Evolutionary conservation across 2,797 vertebrate genomes (phyloP).

Genomic region (Chaetodon trifasciatus): DNA sequence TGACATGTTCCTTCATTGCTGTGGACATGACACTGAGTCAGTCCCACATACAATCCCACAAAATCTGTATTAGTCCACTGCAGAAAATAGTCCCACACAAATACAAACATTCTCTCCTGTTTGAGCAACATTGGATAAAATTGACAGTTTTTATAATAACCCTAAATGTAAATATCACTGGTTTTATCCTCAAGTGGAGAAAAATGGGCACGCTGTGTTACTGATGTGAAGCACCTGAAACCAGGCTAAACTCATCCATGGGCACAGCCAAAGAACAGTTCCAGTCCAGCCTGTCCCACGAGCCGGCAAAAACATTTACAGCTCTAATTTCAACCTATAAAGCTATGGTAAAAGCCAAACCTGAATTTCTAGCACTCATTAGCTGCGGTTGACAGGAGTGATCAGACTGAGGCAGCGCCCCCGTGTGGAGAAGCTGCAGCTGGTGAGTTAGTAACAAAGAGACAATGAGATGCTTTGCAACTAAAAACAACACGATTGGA

Average conservation of each 20-base stretch:
- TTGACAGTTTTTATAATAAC: neutral
- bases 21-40: neutral
- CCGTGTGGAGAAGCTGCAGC: neutral
- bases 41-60: neutral
- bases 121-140: neutral
- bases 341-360: neutral
- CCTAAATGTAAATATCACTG: too few relatives aligned
- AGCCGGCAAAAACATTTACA: neutral
- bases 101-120: neutral
- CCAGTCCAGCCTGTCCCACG: neutral
- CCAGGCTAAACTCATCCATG: neutral
- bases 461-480: neutral
- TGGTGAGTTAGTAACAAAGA: neutral
- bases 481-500: neutral
- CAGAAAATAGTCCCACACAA: neutral
- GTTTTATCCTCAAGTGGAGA: neutral
- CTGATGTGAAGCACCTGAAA: neutral
- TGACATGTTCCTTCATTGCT: neutral
- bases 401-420: neutral
- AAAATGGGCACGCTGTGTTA: neutral
- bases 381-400: neutral
- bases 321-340: neutral
- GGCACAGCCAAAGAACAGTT: neutral
- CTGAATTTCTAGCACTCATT: too few relatives aligned
- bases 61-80: neutral